Evolutionary conservation across 2,888 invertebrate species (phyloP).

Genomic region (Parelbella ahira): DNA sequence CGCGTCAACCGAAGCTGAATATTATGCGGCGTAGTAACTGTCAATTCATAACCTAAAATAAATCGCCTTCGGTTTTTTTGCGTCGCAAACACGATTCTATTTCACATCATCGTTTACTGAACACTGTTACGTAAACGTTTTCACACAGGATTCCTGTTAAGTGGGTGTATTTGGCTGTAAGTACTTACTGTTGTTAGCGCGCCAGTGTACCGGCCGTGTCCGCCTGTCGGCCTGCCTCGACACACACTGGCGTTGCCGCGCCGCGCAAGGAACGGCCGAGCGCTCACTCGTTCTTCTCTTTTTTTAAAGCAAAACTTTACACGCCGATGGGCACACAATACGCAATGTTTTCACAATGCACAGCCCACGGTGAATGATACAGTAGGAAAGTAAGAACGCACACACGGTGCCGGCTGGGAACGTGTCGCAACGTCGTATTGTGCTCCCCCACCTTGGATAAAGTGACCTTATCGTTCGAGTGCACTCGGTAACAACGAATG

Average conservation of each 20-base stretch:
- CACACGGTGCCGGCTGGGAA: slow-evolving; percentile 9
- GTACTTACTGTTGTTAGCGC: slow-evolving; percentile 54
- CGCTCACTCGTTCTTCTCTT: slow-evolving; percentile 46
- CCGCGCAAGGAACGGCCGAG: too few relatives aligned
- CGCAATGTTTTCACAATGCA: slow-evolving; percentile 34
- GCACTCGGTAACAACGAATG: slow-evolving; percentile 64
- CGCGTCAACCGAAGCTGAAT: slow-evolving; percentile 47
- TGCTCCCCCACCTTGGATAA: slow-evolving; percentile 56
- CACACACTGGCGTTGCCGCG: too few relatives aligned
- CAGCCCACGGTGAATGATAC: slow-evolving; percentile 35
- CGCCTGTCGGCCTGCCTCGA: slow-evolving; percentile 49
- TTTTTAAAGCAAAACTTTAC: slow-evolving; percentile 40
- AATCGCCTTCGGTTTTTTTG: slow-evolving; percentile 28
- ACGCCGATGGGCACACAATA: slow-evolving; percentile 27
- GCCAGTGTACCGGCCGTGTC: slow-evolving; percentile 45
- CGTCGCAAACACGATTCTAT: slow-evolving; percentile 17
- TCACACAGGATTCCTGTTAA: slow-evolving; percentile 51
- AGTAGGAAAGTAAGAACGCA: slow-evolving; percentile 14
- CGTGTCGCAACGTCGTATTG: slow-evolving; percentile 51
- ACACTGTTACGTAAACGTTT: slow-evolving; percentile 35
- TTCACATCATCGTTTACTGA: slow-evolving; percentile 14
- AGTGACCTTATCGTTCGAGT: slow-evolving; percentile 69
- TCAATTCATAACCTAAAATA: slow-evolving; percentile 57
- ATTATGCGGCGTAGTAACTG: slow-evolving; percentile 66
- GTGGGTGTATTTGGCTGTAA: slow-evolving; percentile 36